phyloP scores from a whole-genome alignment of 92 coral and sea anemone genomes.

The Isaurus tuberculatus region DNA sequence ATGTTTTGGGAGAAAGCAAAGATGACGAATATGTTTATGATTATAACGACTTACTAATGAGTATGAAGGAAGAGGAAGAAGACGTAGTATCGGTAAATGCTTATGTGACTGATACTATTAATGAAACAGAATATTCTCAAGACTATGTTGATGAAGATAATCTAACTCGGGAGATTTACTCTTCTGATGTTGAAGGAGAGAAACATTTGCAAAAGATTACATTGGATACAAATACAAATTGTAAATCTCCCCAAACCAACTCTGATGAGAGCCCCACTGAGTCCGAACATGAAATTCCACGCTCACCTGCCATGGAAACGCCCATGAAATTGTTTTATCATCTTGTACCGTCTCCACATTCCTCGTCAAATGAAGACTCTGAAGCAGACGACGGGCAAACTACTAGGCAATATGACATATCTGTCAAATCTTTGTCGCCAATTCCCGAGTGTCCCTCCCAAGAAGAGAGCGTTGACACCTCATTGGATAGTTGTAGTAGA shows the following conservation, averaged over 20 bases:
- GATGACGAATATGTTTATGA: conserved; percentile 86
- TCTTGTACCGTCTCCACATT: conserved; percentile 95
- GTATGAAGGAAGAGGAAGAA: conserved; percentile 78
- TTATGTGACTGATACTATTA: conserved; percentile 63
- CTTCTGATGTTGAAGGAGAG: conserved; percentile 61
- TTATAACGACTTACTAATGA: conserved; percentile 78
- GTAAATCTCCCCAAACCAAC: conserved; percentile 12
- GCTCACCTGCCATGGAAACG: conserved; percentile 91
- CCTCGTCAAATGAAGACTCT: conserved; percentile 85
- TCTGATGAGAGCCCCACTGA: conserved; percentile 74
- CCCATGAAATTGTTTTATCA: conserved; percentile 94
- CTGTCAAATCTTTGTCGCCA: conserved; percentile 76
- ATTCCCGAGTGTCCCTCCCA: conserved; percentile 89
- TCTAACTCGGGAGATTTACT: conserved; percentile 14
- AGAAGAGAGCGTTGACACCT: conserved; percentile 67
- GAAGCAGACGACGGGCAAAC: conserved; percentile 77
- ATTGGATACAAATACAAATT: conserved; percentile 29
- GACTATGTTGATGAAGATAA: neutral
- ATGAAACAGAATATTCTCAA: conserved; percentile 48
- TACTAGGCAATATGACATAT: conserved; percentile 53
- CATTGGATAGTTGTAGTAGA: conserved; percentile 52
- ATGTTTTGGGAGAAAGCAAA: conserved; percentile 70
- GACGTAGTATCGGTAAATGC: conserved; percentile 68
- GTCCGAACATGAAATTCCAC: conserved; percentile 84
- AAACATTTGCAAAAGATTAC: conserved; percentile 36